These are phyloP conservation scores for Micromussa lordhowensis DNA, from an alignment of 92 coral and sea anemone species.

Conservation along the genomic window DNA sequence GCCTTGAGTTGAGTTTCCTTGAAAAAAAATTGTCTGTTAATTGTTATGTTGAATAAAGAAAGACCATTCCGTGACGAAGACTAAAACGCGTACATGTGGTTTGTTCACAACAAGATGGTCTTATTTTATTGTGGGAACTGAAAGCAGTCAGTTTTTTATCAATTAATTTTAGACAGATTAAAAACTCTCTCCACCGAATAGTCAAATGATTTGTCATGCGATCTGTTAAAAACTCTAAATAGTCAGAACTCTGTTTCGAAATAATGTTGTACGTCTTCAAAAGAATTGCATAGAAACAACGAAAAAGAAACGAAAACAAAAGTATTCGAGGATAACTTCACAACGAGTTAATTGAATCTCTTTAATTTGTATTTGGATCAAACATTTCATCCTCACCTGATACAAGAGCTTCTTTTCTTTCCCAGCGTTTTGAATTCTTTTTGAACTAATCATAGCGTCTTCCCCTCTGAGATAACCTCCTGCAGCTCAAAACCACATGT, in stretches of 20 bases:
- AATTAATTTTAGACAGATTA: background rate
- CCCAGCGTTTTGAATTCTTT: constrained; percentile 1
- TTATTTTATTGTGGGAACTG: background rate
- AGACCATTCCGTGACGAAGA: background rate
- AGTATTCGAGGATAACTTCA: background rate
- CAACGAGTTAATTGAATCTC: background rate
- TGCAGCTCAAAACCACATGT: background rate
- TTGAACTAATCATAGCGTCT: background rate
- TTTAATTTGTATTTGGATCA: background rate
- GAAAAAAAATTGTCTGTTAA: background rate
- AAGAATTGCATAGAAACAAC: background rate
- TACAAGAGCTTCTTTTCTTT: background rate
- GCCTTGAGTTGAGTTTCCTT: background rate
- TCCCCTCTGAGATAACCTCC: constrained; percentile 12
- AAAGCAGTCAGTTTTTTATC: background rate
- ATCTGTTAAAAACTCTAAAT: background rate
- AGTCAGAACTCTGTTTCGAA: background rate
- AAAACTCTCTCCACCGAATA: background rate
- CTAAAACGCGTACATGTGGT: background rate
- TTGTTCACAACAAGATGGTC: background rate
- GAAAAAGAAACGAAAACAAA: background rate
- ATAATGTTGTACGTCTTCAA: background rate
- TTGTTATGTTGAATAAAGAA: background rate
- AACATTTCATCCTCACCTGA: background rate
- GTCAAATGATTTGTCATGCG: background rate